These are phyloP conservation scores for Dilophus febrilis DNA, from an alignment of 2,888 invertebrate species.

Conservation along the genomic window DNA sequence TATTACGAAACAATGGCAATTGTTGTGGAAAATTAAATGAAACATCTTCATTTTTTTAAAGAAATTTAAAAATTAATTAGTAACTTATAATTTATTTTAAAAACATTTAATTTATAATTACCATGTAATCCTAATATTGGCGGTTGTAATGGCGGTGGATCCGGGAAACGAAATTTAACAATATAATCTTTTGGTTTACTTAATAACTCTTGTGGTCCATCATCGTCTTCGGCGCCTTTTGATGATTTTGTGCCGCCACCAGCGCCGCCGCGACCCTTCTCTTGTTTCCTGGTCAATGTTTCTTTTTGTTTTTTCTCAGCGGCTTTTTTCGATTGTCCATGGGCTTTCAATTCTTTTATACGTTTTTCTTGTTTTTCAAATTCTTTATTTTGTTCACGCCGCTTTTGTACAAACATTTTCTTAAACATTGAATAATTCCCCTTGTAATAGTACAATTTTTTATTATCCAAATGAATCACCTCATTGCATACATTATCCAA, in stretches of 20 bases:
- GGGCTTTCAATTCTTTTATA: slow-evolving; percentile 85
- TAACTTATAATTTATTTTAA: background rate
- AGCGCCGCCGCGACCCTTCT: slow-evolving; percentile 70
- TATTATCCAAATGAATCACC: slow-evolving; percentile 89
- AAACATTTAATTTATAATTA: too few species aligned
- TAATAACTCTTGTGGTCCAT: slow-evolving; percentile 65
- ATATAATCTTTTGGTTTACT: slow-evolving; percentile 87
- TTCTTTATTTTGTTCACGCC: slow-evolving; percentile 88
- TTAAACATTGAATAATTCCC: slow-evolving; percentile 98
- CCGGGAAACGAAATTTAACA: slow-evolving; percentile 96
- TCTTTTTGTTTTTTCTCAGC: slow-evolving; percentile 94
- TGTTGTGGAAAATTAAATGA: slow-evolving; percentile 71
- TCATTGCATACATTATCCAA: slow-evolving; percentile 99
- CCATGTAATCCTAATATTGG: slow-evolving; percentile 91
- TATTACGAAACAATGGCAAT: slow-evolving; percentile 60
- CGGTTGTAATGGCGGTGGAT: slow-evolving; percentile 89
- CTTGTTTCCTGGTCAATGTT: slow-evolving; percentile 74
- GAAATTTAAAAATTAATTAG: slow-evolving; percentile 2
- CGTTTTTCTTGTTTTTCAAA: slow-evolving; percentile 97
- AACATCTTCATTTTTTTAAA: slow-evolving; percentile 67
- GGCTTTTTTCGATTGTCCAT: slow-evolving; percentile 88
- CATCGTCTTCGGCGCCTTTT: slow-evolving; percentile 47
- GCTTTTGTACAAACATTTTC: slow-evolving; percentile 94
- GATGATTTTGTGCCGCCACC: slow-evolving; percentile 40
- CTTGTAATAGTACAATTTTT: slow-evolving; percentile 90